Conservation (phyloP, 2,797 vertebrate species). For the Thripadectes ignobilis region DNA sequence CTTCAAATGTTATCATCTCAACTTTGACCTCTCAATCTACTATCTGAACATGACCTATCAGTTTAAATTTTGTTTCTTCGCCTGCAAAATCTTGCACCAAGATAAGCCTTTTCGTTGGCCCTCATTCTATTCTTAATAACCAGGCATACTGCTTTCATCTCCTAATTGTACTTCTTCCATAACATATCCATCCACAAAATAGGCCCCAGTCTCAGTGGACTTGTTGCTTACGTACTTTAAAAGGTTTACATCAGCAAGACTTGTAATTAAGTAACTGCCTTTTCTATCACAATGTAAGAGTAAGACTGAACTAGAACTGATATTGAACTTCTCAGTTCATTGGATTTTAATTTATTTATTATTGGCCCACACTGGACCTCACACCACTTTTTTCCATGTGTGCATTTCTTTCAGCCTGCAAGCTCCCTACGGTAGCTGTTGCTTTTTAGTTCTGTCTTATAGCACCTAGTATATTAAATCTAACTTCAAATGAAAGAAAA, state of each 20-base stretch:
- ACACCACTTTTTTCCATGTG: not conserved
- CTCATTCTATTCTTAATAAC: not conserved
- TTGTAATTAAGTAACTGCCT: not conserved
- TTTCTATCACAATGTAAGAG: not conserved
- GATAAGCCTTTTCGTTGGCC: not conserved
- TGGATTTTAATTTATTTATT: constrained; percentile 20
- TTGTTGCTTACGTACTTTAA: not conserved
- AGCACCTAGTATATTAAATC: not conserved
- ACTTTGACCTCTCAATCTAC: not conserved
- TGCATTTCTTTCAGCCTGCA: not conserved
- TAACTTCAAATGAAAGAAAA: constrained; percentile 11
- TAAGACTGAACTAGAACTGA: not conserved
- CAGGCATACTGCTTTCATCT: not conserved
- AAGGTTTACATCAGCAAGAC: not conserved
- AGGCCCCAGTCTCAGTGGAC: not conserved
- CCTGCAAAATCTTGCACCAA: not conserved
- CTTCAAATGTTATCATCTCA: not conserved
- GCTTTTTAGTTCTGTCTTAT: not conserved
- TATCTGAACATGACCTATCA: not conserved
- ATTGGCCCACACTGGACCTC: not conserved
- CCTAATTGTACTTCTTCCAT: not conserved
- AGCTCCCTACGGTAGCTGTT: not conserved
- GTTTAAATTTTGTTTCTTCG: not conserved
- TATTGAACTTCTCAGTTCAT: not conserved
- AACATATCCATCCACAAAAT: not conserved